These are phyloP conservation scores for Podiceps cristatus DNA, from an alignment of 2,113 vertebrate genomes.

Conservation along the genomic window DNA sequence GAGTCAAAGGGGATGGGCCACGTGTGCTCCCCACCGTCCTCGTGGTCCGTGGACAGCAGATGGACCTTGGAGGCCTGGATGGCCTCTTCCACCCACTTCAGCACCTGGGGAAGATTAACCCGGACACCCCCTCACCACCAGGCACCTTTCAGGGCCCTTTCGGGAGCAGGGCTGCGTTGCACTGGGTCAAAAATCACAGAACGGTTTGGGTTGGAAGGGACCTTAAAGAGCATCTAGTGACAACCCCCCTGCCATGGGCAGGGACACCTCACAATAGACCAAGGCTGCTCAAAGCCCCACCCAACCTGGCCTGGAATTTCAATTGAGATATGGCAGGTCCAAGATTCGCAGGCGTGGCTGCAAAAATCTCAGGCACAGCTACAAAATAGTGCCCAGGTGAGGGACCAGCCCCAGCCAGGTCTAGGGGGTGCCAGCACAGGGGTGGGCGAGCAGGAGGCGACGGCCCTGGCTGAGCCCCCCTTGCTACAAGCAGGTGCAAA, in stretches of 20 bases:
- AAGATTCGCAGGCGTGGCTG: no score
- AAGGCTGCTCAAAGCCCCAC: no score
- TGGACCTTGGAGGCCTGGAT: slow-evolving; percentile 92
- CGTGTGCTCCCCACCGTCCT: slow-evolving; percentile 80
- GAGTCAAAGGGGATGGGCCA: slow-evolving; percentile 90
- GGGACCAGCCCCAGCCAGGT: neutral
- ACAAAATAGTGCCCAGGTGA: accelerated
- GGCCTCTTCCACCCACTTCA: slow-evolving; percentile 94
- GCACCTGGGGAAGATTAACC: slow-evolving; percentile 77
- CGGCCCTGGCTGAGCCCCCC: neutral
- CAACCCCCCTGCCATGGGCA: no score
- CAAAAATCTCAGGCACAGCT: accelerated
- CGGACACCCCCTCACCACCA: accelerated
- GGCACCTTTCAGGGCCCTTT: neutral
- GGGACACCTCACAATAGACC: no score
- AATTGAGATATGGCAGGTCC: no score
- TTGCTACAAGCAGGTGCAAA: neutral
- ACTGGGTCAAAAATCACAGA: neutral
- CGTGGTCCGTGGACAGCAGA: slow-evolving; percentile 88
- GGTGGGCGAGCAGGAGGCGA: neutral
- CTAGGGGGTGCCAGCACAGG: neutral
- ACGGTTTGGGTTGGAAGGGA: no score
- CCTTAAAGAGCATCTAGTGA: no score
- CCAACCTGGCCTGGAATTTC: no score
- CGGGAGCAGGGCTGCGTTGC: accelerated